Evolutionary conservation across 2,797 vertebrate genomes (phyloP).

Genomic region (Antrozous pallidus): DNA sequence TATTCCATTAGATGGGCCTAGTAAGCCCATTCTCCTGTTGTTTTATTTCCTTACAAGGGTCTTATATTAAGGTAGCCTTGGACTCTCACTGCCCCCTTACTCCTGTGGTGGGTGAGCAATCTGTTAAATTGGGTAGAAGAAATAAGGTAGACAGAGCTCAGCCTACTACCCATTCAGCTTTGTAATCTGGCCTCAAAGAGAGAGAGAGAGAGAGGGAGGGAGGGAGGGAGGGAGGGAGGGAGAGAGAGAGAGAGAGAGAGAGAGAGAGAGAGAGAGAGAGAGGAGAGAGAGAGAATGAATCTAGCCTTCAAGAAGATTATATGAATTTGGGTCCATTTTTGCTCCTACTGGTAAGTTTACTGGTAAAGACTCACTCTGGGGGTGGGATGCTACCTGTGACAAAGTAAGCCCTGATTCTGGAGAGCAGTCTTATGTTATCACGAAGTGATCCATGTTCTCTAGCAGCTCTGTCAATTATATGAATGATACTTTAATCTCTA

Average conservation of each 20-base stretch:
- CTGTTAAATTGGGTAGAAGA: background rate
- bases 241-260: no score
- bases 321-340: background rate
- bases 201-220: no score
- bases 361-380: background rate
- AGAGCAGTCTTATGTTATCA: background rate
- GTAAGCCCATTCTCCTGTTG: background rate
- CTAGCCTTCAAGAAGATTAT: background rate
- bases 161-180: background rate
- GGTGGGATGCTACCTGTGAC: accelerated
- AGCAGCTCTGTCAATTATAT: background rate
- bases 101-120: background rate
- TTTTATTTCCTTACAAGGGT: background rate
- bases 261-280: no score
- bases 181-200: background rate
- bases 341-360: background rate
- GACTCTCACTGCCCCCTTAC: background rate
- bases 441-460: background rate
- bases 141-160: background rate
- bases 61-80: background rate
- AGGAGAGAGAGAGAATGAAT: no score
- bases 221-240: no score
- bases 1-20: background rate
- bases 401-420: background rate
- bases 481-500: background rate